Evolutionary conservation across 2,797 vertebrate species (phyloP).

Genomic region (Anguilla pacifica): DNA sequence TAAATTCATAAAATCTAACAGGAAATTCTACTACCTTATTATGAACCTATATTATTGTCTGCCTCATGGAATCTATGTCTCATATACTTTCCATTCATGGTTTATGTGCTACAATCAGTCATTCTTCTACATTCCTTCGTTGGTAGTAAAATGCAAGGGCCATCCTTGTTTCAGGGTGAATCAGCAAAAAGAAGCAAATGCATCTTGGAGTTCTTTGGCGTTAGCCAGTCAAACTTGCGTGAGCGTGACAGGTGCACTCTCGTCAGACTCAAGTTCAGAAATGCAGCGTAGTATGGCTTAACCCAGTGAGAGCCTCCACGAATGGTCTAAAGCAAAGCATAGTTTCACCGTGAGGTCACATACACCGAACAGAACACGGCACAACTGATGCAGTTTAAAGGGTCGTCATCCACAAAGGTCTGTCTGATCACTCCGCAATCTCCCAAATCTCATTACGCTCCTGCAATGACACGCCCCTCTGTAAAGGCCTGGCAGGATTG

Average conservation of each 20-base stretch:
- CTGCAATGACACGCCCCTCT: not conserved
- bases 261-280: not conserved
- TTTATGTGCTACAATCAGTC: not conserved
- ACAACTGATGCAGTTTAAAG: conserved; percentile 42
- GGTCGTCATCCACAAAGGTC: conserved; percentile 47
- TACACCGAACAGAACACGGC: conserved; percentile 54
- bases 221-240: not conserved
- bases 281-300: not conserved
- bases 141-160: not conserved
- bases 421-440: conserved; percentile 45
- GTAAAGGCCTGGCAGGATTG: not conserved
- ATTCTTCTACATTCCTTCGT: not conserved
- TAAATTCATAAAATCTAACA: not conserved
- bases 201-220: not conserved
- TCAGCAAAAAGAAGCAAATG: not conserved
- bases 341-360: conserved; percentile 59
- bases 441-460: conserved; percentile 11
- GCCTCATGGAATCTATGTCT: not conserved
- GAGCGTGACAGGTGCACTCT: conserved; percentile 3
- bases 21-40: not conserved
- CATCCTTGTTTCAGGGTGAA: not conserved
- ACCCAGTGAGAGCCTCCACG: not conserved
- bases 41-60: not conserved
- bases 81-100: not conserved
- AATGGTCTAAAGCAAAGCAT: conserved; percentile 34